Base-by-base conservation (phyloP, 2,797 vertebrate genomes). In the Tragelaphus oryx region DNA sequence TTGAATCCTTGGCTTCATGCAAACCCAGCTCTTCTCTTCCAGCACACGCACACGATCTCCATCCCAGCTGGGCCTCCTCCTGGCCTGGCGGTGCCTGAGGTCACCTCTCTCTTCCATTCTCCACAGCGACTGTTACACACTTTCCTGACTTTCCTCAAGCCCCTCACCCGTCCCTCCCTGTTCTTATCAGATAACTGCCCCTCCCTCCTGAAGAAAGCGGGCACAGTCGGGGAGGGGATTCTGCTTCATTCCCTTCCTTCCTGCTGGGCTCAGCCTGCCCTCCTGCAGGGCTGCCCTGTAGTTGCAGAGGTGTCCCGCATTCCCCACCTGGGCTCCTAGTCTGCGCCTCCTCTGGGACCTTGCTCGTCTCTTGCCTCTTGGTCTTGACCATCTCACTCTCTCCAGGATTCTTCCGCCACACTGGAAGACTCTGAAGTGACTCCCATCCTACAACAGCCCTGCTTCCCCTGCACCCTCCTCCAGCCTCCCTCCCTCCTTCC, bases 151-250 rank as follows among this genome's bases (percentile, higher is more conserved):
- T 41, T 41, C 13, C 46, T 28, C 20, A 24, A 68, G n/a, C 28
- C 57, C 18, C 46, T 30, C 10, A 52, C 30, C 16, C 4, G 3
- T 11, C 22, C 59, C 46, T 33, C 44, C 79, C 12, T 11, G 28
- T 79, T 33, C 37, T 46, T 81, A n/a, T 74, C 48, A 46, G 50
- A 71, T 30, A 55, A 22, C 37, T 57, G 75, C 24, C 20, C n/a
- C 28, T 52, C 71, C 52, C 20, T 48, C 68, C 30, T 44, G 5
- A 59, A 48, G 87, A 57, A 76, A 24, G 65, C 1, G 17, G 33
- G 57, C 28, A 22, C 3, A 2, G 4, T 13, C 8, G 0, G 3
- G 6, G 11, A 8, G 26, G 10, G 33, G 33, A 8, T 20, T 79
- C 41, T 57, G 30, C 50, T 50, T 8, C 13, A 24, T 44, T 44